Base-by-base conservation (phyloP, 2,113 vertebrate genomes). In the Rhabdomys dilectus region DNA sequence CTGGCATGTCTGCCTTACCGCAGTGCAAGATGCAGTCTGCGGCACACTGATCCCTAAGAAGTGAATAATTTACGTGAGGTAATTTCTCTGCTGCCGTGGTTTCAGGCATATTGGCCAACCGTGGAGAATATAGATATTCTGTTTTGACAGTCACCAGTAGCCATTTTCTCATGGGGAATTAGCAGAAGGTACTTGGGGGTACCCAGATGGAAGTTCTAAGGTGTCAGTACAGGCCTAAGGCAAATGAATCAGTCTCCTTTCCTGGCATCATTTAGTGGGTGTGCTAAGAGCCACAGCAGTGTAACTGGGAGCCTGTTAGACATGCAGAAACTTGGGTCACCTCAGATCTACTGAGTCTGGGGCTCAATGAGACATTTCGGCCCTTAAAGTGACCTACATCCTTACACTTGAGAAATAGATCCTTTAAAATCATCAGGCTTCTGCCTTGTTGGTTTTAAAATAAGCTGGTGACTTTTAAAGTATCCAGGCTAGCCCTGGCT, bases 51-150 rank as follows among this genome's bases (percentile, higher is more conserved):
- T 93, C 82, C 70, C 53, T 68, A 91, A 86, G 91, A 97, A 87
- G 77, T 82, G 86, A 96, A 51, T 90, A 78, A 97, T 95, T 96
- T 80, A 91, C 95, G 95, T 12, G 39, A 36, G 94, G 87, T 82
- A 76, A 96, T 95, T 95, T 94, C 77, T 86, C 70, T 53, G 56
- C 53, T 75, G 64, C 66, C 22, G 5, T 45, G 82, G 75, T 96
- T 93, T 91, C 70, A 48, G 94, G 58, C 72, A 56, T 77, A n/a
- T 82, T 89, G 91, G 81, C 66, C 26, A 70, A n/a, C 51, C 53
- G 4, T 56, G 80, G 70, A 93, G 89, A 95, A 85, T 21, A 64
- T 22, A 85, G 64, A 31, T 45, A 68, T 11, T 11, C 10, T 66
- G 58, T 85, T 68, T 66, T 80, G 84, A 51, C n/a, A 68, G 64